Percentiles rank a stretch among this genome's conserved stretches.
These are phyloP conservation scores for Poeciliopsis prolifica DNA, from an alignment of 2,113 vertebrate genomes.

Conservation along the genomic window DNA sequence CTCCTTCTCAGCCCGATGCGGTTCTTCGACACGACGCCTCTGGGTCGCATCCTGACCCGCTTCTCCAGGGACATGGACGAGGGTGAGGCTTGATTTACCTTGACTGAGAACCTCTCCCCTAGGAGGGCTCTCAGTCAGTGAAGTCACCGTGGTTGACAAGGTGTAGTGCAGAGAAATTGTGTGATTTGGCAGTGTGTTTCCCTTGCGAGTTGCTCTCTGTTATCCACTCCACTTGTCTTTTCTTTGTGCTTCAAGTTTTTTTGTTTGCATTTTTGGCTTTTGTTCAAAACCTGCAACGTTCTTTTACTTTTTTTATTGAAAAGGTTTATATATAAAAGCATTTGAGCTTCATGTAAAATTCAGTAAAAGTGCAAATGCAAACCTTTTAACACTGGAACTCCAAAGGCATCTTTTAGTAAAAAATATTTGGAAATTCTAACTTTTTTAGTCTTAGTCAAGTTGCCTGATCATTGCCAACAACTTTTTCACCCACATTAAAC, in stretches of 20 bases:
- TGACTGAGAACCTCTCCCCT: constrained; percentile 46
- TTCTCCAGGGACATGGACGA: constrained; percentile 87
- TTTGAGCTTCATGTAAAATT: neutral
- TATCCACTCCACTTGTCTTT: constrained; percentile 44
- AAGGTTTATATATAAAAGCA: neutral
- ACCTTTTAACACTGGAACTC: no score
- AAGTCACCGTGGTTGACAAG: constrained; percentile 57
- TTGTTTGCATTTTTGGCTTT: neutral
- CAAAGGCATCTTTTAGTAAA: no score
- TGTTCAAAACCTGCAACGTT: neutral
- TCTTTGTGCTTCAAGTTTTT: constrained; percentile 32
- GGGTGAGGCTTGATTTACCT: constrained; percentile 75
- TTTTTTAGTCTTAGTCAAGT: no score
- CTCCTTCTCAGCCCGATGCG: constrained; percentile 82
- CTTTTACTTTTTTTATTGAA: neutral
- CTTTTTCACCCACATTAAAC: no score
- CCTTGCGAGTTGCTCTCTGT: constrained; percentile 35
- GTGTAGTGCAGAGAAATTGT: constrained; percentile 46
- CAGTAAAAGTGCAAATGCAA: neutral
- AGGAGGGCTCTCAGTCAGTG: constrained; percentile 46
- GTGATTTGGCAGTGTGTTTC: constrained; percentile 47
- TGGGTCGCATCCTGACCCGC: constrained; percentile 84
- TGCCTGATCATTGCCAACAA: no score
- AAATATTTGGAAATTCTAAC: no score
- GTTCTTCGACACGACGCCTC: constrained; percentile 85